A percentile compares a stretch with the other conserved stretches of the same genome.
phyloP scores from a whole-genome alignment of 1,140 invertebrate species.

The Drosophila ogumai region DNA sequence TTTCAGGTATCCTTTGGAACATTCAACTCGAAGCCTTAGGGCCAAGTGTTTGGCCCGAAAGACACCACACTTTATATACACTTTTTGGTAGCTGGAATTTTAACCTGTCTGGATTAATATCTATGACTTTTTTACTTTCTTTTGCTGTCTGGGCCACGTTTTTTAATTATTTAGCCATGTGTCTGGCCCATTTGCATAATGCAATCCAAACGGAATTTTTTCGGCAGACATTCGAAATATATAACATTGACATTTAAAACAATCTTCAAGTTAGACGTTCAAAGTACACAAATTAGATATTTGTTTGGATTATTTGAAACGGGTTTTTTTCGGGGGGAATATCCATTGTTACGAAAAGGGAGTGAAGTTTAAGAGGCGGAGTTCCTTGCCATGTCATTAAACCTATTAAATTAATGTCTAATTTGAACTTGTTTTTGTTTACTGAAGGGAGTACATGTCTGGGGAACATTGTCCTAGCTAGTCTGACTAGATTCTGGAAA shows the following conservation, averaged over 20 bases:
- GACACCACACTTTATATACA: slow-evolving; percentile 36
- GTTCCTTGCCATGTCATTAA: slow-evolving; percentile 29
- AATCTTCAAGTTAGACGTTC: slow-evolving; percentile 41
- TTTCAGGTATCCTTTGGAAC: slow-evolving; percentile 1
- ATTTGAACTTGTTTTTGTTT: slow-evolving; percentile 22
- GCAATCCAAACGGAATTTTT: slow-evolving; percentile 41
- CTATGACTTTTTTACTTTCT: slow-evolving; percentile 5
- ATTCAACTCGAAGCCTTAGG: background rate
- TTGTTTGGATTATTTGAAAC: slow-evolving; percentile 7
- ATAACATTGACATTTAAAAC: slow-evolving; percentile 60
- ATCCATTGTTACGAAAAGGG: background rate
- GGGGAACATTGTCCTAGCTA: background rate
- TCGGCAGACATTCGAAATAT: slow-evolving; percentile 24
- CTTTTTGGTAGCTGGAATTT: background rate
- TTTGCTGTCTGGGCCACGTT: slow-evolving; percentile 26
- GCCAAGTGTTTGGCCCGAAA: slow-evolving; percentile 1
- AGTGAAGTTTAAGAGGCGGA: background rate
- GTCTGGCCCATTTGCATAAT: slow-evolving; percentile 64
- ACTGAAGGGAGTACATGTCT: slow-evolving; percentile 2
- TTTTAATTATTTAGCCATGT: slow-evolving; percentile 40
- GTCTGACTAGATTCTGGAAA: slow-evolving; percentile 6
- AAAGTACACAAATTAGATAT: slow-evolving; percentile 40
- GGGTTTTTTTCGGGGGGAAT: background rate
- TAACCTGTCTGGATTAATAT: slow-evolving; percentile 10
- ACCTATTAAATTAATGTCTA: slow-evolving; percentile 17